phyloP scores from a whole-genome alignment of 2,113 vertebrate species.

The Cathartes aura region DNA sequence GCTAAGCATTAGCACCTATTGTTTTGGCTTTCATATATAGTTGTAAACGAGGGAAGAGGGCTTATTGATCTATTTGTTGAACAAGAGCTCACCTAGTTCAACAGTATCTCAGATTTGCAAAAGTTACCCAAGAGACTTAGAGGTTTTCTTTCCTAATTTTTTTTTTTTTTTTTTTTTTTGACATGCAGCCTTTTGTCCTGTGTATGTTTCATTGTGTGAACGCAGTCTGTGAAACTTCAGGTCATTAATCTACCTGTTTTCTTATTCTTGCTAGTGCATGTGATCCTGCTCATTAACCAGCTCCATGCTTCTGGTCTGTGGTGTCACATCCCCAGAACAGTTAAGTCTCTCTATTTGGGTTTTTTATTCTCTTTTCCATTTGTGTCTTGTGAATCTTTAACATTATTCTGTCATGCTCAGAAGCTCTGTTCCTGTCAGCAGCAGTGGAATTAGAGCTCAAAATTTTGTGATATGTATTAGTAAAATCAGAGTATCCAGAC shows the following conservation, averaged over 20 bases:
- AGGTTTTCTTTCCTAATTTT: not conserved
- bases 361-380: not conserved
- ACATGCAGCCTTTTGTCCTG: not conserved
- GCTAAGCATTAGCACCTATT: not conserved
- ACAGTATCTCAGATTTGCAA: not conserved
- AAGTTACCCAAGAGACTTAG: not conserved
- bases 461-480: not conserved
- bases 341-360: not conserved
- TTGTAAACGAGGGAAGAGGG: not conserved
- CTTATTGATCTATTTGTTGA: not conserved
- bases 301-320: not conserved
- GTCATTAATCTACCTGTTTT: not conserved
- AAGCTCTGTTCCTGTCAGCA: not conserved
- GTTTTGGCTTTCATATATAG: not conserved
- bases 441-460: not conserved
- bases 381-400: not conserved
- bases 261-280: not conserved
- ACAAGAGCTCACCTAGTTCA: not conserved
- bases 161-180: not conserved
- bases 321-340: not conserved
- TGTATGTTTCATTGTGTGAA: not conserved
- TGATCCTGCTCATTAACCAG: not conserved
- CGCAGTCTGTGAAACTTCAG: not conserved
- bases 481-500: not conserved
- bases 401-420: not conserved